Evolutionary conservation across 2,797 vertebrate genomes (phyloP), one percentile per base, ranked within the genome.

Genomic region (Rhinophrynus dorsalis): DNA sequence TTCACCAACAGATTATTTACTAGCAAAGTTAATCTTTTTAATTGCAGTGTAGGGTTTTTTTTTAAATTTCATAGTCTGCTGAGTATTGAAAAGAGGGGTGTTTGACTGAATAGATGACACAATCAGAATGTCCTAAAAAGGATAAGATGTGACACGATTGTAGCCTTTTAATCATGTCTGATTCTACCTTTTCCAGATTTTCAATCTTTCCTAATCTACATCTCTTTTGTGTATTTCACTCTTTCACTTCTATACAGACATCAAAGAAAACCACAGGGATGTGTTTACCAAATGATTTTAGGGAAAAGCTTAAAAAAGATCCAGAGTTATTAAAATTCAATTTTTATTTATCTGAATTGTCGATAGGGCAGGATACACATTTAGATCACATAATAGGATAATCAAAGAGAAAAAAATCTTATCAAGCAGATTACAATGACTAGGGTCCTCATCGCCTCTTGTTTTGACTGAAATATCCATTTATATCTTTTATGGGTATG

Each of bases 221-320:
- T 55, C 29, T 55, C 3, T 33, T 44, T 10, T 55, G 51, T 55
- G 51, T 55, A 55, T 55, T 33, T 55, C 51, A 15, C 15, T 20
- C 27, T 18, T 33, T 55, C 51, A 24, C 21, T 47, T 47, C 44
- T 20, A 4, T 47, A 18, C 7, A 8, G 13, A n/a, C 40, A 44
- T 18, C 40, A 6, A 44, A 8, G 15, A 18, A 7, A 50, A 13
- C 47, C 12, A n/a, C 47, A 50, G 47, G 47, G 47, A 20, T 24
- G 21, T 24, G 21, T 26, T 24, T 12, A n/a, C n/a, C n/a, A n/a
- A n/a, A n/a, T n/a, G n/a, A n/a, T n/a, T n/a, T n/a, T n/a, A n/a
- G n/a, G n/a, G n/a, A n/a, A n/a, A n/a, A n/a, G n/a, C n/a, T n/a
- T n/a, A n/a, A n/a, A n/a, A n/a, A n/a, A n/a, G n/a, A n/a, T n/a